Evolutionary conservation across 2,113 vertebrate genomes (phyloP).

Genomic region (Lampris incognitus): DNA sequence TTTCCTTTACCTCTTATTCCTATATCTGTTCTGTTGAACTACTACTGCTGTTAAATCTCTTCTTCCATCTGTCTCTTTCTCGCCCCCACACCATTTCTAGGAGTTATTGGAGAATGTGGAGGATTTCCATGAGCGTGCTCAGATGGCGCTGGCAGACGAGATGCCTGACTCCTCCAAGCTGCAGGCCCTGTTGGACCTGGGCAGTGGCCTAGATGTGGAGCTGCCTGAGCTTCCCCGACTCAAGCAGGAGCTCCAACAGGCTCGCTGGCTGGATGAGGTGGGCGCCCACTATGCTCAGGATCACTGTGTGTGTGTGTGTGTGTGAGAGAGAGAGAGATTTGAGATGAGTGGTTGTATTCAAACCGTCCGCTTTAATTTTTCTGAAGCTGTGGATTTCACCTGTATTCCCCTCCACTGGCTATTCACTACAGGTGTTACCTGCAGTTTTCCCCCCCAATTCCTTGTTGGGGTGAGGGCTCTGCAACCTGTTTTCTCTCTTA

Average conservation of each 20-base stretch:
- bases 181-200: slow-evolving; percentile 92
- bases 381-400: too few relatives aligned
- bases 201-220: slow-evolving; percentile 94
- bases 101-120: slow-evolving; percentile 96
- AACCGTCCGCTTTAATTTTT: too few relatives aligned
- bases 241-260: slow-evolving; percentile 96
- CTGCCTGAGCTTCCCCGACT: slow-evolving; percentile 92
- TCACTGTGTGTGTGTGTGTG: neutral
- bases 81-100: slow-evolving; percentile 63
- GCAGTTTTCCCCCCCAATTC: too few relatives aligned
- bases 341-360: too few relatives aligned
- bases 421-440: too few relatives aligned
- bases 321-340: neutral
- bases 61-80: neutral
- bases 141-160: slow-evolving; percentile 92
- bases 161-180: slow-evolving; percentile 95
- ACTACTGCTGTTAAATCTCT: neutral
- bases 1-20: neutral
- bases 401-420: too few relatives aligned
- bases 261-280: slow-evolving; percentile 98
- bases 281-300: neutral
- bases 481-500: too few relatives aligned
- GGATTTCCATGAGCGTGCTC: slow-evolving; percentile 96
- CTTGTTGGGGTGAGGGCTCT: too few relatives aligned
- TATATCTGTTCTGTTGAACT: neutral